phyloP scores from a whole-genome alignment of 2,797 vertebrate species.

The Mormyrus hasselquistii region DNA sequence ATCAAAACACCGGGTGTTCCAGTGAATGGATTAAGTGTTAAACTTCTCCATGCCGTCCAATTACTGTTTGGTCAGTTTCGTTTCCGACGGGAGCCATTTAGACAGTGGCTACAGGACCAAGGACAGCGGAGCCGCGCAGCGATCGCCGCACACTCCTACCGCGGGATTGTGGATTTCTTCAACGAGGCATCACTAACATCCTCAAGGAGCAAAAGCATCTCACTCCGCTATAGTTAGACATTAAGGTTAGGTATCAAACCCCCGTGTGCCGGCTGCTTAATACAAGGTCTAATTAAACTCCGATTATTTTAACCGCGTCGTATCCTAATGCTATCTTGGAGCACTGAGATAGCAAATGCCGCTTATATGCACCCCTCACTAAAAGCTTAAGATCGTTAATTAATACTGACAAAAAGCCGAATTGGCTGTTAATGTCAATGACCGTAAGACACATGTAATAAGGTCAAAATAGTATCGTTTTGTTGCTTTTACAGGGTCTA shows the following conservation, averaged over 20 bases:
- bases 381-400: neutral
- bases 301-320: neutral
- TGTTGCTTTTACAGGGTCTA: neutral
- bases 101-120: slow-evolving; percentile 53
- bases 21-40: neutral
- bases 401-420: neutral
- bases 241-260: neutral
- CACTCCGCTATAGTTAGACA: neutral
- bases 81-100: neutral
- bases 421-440: neutral
- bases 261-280: neutral
- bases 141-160: neutral
- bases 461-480: neutral
- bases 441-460: neutral
- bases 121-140: slow-evolving; percentile 53
- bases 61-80: neutral
- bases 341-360: neutral
- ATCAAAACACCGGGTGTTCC: neutral
- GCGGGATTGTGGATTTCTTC: neutral
- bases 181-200: no score
- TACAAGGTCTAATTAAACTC: neutral
- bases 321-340: neutral
- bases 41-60: neutral
- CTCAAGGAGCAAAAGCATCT: neutral
- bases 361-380: neutral